Evolutionary conservation across 2,888 invertebrate species (phyloP).

Genomic region (Globia sparganii): DNA sequence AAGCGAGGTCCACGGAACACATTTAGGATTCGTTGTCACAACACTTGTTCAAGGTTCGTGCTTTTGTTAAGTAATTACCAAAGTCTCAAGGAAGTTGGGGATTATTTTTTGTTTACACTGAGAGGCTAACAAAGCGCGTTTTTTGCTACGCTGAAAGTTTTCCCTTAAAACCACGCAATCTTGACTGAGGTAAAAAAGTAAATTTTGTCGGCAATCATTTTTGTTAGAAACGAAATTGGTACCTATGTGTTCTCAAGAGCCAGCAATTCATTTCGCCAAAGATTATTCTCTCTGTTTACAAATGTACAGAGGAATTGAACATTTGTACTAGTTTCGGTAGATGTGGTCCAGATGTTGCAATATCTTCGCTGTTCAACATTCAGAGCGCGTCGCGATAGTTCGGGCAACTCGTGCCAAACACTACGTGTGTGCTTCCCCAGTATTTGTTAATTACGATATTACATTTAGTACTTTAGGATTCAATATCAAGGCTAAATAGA

Average conservation of each 20-base stretch:
- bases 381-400: constrained; percentile 66
- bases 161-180: constrained; percentile 39
- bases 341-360: constrained; percentile 59
- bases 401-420: constrained; percentile 61
- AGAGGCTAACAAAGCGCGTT: constrained; percentile 48
- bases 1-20: constrained; percentile 13
- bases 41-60: constrained; percentile 56
- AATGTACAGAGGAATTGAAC: constrained; percentile 27
- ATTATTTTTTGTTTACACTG: constrained; percentile 60
- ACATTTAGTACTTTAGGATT: constrained; percentile 35
- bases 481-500: constrained; percentile 34
- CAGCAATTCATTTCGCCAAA: constrained; percentile 28
- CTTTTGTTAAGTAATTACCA: constrained; percentile 59
- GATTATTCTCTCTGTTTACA: constrained; percentile 43
- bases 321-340: constrained; percentile 50
- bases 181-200: constrained; percentile 34
- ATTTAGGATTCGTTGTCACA: constrained; percentile 46
- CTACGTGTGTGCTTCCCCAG: constrained; percentile 33
- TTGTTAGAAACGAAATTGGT: constrained; percentile 23
- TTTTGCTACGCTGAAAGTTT: constrained; percentile 45
- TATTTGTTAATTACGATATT: constrained; percentile 62
- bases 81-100: constrained; percentile 44
- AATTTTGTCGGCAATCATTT: constrained; percentile 33
- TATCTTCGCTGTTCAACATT: constrained; percentile 62
- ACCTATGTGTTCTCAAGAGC: constrained; percentile 32